phyloP scores from a whole-genome alignment of 2,113 vertebrate species.

The Nothobranchius kuhntae region DNA sequence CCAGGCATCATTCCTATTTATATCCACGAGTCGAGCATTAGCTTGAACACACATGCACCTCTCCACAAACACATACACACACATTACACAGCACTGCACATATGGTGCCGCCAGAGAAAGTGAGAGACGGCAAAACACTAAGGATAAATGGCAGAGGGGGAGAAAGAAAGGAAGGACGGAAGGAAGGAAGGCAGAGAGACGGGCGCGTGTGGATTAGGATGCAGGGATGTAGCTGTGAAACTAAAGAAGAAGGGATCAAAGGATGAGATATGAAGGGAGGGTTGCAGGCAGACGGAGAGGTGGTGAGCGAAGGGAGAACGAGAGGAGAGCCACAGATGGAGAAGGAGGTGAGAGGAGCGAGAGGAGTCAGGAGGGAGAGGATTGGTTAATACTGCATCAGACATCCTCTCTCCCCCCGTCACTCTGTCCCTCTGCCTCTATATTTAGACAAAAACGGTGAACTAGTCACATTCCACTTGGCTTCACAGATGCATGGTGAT shows the following conservation, averaged over 20 bases:
- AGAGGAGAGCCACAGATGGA: constrained; percentile 63
- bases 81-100: constrained; percentile 47
- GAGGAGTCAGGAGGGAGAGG: constrained; percentile 55
- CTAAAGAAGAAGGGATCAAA: constrained; percentile 23
- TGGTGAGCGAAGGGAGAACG: constrained; percentile 40
- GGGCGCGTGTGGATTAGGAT: constrained; percentile 34
- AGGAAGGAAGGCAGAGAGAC: constrained; percentile 25
- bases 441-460: constrained; percentile 78
- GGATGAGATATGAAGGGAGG: constrained; percentile 27
- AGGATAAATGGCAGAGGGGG: constrained; percentile 34
- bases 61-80: constrained; percentile 26
- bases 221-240: constrained; percentile 2
- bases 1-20: constrained; percentile 72
- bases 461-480: constrained; percentile 72
- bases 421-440: constrained; percentile 63
- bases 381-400: constrained; percentile 70
- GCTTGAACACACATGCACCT: constrained; percentile 48
- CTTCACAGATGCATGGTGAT: constrained; percentile 69
- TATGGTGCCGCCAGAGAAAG: constrained; percentile 62
- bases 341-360: constrained; percentile 58
- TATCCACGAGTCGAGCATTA: constrained; percentile 60
- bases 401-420: constrained; percentile 52
- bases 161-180: constrained; percentile 15
- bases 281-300: constrained; percentile 52
- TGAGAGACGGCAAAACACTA: constrained; percentile 45